Base-by-base conservation (phyloP, 2,888 invertebrate genomes). In the Caenorhabditis afra region DNA sequence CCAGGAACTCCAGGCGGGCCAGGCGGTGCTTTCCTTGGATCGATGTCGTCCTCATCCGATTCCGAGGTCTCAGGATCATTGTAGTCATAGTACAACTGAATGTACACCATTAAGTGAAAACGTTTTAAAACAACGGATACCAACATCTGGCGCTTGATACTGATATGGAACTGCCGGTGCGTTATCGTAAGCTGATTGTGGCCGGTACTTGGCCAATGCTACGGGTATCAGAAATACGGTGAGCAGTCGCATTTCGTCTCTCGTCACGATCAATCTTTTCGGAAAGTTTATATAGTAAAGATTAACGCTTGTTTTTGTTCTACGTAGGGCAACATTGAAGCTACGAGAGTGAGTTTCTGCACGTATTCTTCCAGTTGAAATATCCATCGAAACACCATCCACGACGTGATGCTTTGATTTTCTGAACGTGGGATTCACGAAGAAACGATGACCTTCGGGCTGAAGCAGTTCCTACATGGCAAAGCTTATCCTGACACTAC, bases 1-100 rank as follows among this genome's bases (percentile, higher is more conserved):
- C 58, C 58, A 11, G 44, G 45, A 23, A 23, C 44, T n/a, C 58
- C 58, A 1, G 58, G 49, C 12, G 62, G 62, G 44, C 71, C 71
- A 10, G 64, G 41, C 10, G 71, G 71, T n/a, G 64, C 71, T 16
- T 47, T 44, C 45, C 14, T 16, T 1, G 41, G 53, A 12, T 47
- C 52, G 12, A 44, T 52, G 1, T 70, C 70, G 7, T 62, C 62
- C 23, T 57, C 71, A 10, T n/a, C 14, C 5, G 45, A 23, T 29
- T 18, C n/a, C 10, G 37, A 55, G 4, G 29, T 3, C 14, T 23
- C 44, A 8, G 12, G 7, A 16, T 45, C 39, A 3, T 41, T 12
- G 29, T 53, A 53, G 10, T 45, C 44, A 29, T 58, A 23, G 7
- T 58, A 58, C 0, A 23, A 45, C 44, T 44, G 57, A 58, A 44